These are phyloP conservation scores for Cydia strobilella DNA, from an alignment of 1,140 invertebrate genomes.

Conservation along the genomic window DNA sequence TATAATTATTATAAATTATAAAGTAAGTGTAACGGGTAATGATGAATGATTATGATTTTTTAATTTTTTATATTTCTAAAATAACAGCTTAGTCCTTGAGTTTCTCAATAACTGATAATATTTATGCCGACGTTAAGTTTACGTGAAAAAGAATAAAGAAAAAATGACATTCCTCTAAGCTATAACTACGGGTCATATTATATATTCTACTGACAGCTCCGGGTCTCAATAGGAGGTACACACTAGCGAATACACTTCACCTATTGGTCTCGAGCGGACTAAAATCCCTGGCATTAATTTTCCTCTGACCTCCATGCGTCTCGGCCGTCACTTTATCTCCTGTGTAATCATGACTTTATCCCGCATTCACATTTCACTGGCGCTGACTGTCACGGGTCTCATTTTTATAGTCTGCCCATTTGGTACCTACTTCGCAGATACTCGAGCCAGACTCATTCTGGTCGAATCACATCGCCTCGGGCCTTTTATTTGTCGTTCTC, in stretches of 20 bases:
- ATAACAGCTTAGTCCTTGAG: too few species aligned
- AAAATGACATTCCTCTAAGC: not conserved
- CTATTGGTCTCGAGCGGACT: constrained; percentile 20
- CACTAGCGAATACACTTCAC: constrained; percentile 18
- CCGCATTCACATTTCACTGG: constrained; percentile 38
- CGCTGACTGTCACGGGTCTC: constrained; percentile 28
- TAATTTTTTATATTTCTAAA: too few species aligned
- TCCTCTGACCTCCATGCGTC: constrained; percentile 33
- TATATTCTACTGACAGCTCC: constrained; percentile 2
- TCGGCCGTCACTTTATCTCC: constrained; percentile 40
- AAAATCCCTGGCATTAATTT: constrained; percentile 40
- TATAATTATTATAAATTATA: too few species aligned
- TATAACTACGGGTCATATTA: not conserved
- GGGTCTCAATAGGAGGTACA: not conserved
- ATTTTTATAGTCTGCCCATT: constrained; percentile 34
- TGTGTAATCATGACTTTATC: constrained; percentile 41
- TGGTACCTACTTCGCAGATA: constrained; percentile 31
- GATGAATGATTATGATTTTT: too few species aligned
- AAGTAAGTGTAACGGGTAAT: too few species aligned
- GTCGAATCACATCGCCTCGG: constrained; percentile 1
- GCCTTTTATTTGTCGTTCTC: constrained; percentile 16
- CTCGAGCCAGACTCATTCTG: constrained; percentile 22
- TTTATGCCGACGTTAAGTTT: not conserved
- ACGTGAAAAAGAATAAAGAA: not conserved
- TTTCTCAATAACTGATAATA: too few species aligned